Conservation (phyloP, 2,888 invertebrate genomes). For the Willowsia nigromaculata region DNA sequence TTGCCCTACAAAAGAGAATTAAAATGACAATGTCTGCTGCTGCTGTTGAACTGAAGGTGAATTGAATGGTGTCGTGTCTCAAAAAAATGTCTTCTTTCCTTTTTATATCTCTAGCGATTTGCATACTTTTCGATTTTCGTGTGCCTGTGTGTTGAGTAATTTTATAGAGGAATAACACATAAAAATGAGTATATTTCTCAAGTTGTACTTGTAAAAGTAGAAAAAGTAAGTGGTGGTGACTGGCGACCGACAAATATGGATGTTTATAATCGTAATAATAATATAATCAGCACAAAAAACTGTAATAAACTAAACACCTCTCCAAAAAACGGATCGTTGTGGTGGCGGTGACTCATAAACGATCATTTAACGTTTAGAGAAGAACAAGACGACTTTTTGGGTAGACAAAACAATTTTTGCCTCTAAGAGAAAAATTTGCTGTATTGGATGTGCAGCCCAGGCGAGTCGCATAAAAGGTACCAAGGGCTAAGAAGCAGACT, state of each 20-base stretch:
- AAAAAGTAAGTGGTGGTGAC: not conserved
- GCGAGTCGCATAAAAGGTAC: not conserved
- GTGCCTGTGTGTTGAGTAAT: not conserved
- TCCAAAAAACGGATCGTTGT: slow-evolving; percentile 27
- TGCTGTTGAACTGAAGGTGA: not conserved
- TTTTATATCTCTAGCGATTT: too few relatives aligned
- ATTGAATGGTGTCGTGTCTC: not conserved
- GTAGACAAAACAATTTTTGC: slow-evolving; percentile 31
- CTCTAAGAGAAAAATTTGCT: not conserved
- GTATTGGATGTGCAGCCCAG: not conserved
- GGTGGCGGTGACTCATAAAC: not conserved
- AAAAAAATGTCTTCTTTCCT: too few relatives aligned
- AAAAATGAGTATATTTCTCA: not conserved
- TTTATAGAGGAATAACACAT: not conserved
- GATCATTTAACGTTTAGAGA: not conserved
- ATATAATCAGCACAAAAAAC: slow-evolving; percentile 12
- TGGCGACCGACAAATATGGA: slow-evolving; percentile 43
- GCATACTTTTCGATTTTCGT: not conserved
- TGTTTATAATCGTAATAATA: slow-evolving; percentile 35
- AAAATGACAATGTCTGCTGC: slow-evolving; percentile 1
- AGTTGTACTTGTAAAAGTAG: not conserved
- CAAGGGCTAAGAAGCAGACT: not conserved
- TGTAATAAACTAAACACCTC: slow-evolving; percentile 42
- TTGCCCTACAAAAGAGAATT: not conserved
- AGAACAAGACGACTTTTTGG: not conserved